A percentile compares a stretch with the other conserved stretches of the same genome.
These are phyloP conservation scores for Agrochola litura DNA, from an alignment of 2,888 invertebrate genomes.

Conservation along the genomic window DNA sequence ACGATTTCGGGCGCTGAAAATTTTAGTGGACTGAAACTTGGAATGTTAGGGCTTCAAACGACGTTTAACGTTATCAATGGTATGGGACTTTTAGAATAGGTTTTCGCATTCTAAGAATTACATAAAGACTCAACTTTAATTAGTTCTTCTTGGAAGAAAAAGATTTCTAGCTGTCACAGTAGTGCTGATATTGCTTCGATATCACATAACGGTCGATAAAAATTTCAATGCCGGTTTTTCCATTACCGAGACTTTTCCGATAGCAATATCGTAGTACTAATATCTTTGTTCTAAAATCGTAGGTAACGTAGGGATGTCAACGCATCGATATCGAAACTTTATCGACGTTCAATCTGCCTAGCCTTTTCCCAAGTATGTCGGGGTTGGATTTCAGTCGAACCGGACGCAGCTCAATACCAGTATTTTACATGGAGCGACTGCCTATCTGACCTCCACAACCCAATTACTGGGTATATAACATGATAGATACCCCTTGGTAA, in stretches of 20 bases:
- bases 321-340: background rate
- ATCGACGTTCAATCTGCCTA: background rate
- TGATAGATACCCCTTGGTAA: background rate
- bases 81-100: slow-evolving; percentile 9
- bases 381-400: background rate
- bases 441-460: background rate
- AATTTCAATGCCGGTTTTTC: background rate
- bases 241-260: background rate
- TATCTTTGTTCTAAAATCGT: background rate
- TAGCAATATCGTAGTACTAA: background rate
- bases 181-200: slow-evolving; percentile 10
- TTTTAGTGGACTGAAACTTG: slow-evolving; percentile 29
- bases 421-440: background rate
- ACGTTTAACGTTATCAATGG: slow-evolving; percentile 14
- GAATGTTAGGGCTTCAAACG: slow-evolving; percentile 14
- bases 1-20: slow-evolving; percentile 29
- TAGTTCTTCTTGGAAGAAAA: background rate
- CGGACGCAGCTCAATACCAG: background rate
- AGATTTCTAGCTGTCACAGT: background rate
- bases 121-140: slow-evolving; percentile 15
- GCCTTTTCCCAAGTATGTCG: background rate
- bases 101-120: background rate
- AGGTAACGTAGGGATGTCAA: background rate
- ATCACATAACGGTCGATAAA: slow-evolving; percentile 15
- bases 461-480: no score